phyloP scores from a whole-genome alignment of 2,888 invertebrate genomes.

The Patella ulyssiponensis region DNA sequence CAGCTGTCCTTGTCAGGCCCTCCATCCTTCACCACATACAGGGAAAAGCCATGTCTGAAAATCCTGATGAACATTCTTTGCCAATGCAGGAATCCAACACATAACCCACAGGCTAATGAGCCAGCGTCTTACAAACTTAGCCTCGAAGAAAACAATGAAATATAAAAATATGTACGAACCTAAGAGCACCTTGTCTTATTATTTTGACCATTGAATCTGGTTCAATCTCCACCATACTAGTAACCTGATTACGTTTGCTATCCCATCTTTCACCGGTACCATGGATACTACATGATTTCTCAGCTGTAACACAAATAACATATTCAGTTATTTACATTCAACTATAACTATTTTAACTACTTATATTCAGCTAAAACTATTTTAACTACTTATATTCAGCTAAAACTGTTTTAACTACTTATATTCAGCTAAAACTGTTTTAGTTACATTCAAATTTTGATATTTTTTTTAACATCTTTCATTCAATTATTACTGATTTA shows the following conservation, averaged over 20 bases:
- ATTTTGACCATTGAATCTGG: slow-evolving; percentile 78
- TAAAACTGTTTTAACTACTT: slow-evolving; percentile 73
- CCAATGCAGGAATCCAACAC: too few species aligned
- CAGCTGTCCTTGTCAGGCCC: too few species aligned
- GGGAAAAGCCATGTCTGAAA: too few species aligned
- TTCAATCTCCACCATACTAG: slow-evolving; percentile 79
- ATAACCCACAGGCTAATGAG: too few species aligned
- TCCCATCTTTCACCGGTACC: slow-evolving; percentile 82
- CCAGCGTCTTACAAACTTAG: too few species aligned
- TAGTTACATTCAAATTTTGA: slow-evolving; percentile 74
- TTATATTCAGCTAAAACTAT: slow-evolving; percentile 76
- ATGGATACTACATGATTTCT: slow-evolving; percentile 81
- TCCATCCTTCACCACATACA: too few species aligned
- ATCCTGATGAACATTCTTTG: too few species aligned
- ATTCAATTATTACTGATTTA: slow-evolving; percentile 86
- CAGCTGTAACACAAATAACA: slow-evolving; percentile 72
- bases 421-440: slow-evolving; percentile 76
- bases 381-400: slow-evolving; percentile 71
- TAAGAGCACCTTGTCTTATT: slow-evolving; percentile 72
- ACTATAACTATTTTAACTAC: not conserved
- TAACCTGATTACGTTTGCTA: slow-evolving; percentile 76
- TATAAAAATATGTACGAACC: slow-evolving; percentile 38
- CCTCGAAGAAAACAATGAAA: too few species aligned
- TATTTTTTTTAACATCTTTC: too few species aligned
- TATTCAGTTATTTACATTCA: too few species aligned